phyloP scores from a whole-genome alignment of 2,113 vertebrate species.

The Apus apus region DNA sequence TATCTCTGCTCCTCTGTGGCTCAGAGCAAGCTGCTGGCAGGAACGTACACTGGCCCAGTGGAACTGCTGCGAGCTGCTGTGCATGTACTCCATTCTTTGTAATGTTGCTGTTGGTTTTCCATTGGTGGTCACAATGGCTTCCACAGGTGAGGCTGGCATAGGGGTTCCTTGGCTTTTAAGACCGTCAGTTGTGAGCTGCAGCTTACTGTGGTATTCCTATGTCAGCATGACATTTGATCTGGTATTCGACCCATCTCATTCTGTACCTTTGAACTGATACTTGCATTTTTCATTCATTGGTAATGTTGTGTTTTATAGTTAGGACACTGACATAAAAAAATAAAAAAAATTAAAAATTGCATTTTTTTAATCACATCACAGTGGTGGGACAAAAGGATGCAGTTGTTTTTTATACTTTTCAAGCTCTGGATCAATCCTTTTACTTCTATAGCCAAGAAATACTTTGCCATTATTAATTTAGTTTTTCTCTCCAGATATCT shows the following conservation, averaged over 20 bases:
- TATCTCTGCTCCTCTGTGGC: not conserved
- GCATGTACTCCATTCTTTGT: not conserved
- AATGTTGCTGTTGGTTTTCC: not conserved
- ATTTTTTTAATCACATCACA: not conserved
- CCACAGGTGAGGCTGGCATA: not conserved
- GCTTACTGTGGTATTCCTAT: not conserved
- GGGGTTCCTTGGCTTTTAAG: not conserved
- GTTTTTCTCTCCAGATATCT: not conserved
- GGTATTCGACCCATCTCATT: not conserved
- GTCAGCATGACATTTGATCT: not conserved
- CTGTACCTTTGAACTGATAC: not conserved
- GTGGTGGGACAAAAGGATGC: not conserved
- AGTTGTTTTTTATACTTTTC: not conserved
- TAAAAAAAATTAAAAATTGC: too few species aligned
- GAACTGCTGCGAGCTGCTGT: not conserved
- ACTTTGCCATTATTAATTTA: not conserved
- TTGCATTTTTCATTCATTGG: not conserved
- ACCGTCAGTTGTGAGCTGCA: not conserved
- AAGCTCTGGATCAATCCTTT: not conserved
- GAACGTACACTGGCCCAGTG: not conserved
- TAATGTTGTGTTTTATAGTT: not conserved
- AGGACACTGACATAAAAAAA: not conserved
- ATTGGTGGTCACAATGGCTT: accelerated
- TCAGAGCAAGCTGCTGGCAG: not conserved
- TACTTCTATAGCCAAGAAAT: not conserved